phyloP scores from a whole-genome alignment of 2,113 vertebrate species.

The Indri indri region DNA sequence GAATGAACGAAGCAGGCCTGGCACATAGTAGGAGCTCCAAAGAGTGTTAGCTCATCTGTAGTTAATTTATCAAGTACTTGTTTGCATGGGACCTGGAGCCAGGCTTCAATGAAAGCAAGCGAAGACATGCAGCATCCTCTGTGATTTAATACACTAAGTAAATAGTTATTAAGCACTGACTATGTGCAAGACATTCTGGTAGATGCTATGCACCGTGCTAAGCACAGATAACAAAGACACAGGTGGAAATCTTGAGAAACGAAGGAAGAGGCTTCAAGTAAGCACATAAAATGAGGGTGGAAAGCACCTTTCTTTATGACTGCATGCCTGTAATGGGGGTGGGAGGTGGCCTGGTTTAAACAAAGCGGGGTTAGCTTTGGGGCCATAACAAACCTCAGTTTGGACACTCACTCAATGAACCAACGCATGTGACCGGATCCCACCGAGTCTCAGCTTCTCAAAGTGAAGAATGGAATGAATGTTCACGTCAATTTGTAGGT shows the following conservation, averaged over 20 bases:
- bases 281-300: neutral
- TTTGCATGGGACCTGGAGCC: neutral
- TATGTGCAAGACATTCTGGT: neutral
- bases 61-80: neutral
- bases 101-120: neutral
- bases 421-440: rapidly evolving
- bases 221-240: neutral
- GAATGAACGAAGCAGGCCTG: neutral
- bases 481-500: neutral
- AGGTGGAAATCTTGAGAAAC: neutral
- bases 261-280: neutral
- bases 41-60: neutral
- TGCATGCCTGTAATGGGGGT: neutral
- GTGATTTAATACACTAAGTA: neutral
- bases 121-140: neutral
- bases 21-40: neutral
- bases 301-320: neutral
- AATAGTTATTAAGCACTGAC: neutral
- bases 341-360: neutral
- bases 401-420: rapidly evolving
- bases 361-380: neutral
- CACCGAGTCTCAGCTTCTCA: neutral
- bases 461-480: neutral
- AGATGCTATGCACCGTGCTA: neutral
- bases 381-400: neutral